These are phyloP conservation scores for Daktulosphaira vitifoliae DNA, from an alignment of 1,140 invertebrate species.

Conservation along the genomic window DNA sequence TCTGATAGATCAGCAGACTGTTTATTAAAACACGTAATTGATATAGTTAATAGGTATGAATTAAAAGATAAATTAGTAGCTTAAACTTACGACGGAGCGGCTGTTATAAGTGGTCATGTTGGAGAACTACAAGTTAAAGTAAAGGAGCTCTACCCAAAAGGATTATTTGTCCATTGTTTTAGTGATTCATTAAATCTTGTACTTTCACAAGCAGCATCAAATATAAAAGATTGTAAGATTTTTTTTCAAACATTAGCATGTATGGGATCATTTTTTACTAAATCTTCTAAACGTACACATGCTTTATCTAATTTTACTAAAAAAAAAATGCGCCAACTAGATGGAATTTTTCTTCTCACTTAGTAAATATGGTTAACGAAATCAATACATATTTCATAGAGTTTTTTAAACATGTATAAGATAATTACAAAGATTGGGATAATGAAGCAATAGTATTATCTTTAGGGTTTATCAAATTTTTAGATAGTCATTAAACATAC, in stretches of 20 bases:
- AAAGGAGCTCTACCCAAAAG: conserved; percentile 26
- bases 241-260: conserved; percentile 30
- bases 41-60: neutral
- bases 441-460: no score
- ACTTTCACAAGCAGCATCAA: conserved; percentile 4
- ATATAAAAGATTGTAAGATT: conserved; percentile 34
- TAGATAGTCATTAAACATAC: neutral
- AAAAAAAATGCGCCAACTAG: conserved; percentile 18
- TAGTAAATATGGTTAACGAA: neutral
- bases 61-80: no score
- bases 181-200: conserved; percentile 36
- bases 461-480: neutral
- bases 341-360: conserved; percentile 23
- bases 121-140: conserved; percentile 21
- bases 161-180: conserved; percentile 35
- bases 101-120: conserved; percentile 27
- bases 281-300: conserved; percentile 33
- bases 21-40: conserved; percentile 1
- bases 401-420: neutral
- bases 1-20: neutral
- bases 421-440: neutral
- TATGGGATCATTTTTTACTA: conserved; percentile 36
- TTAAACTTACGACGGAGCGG: conserved; percentile 35
- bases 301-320: neutral
- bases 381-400: neutral